Evolutionary conservation across 2,113 vertebrate genomes (phyloP), one percentile per base, ranked within the genome.

Genomic region (Cyanoramphus novaezelandiae): DNA sequence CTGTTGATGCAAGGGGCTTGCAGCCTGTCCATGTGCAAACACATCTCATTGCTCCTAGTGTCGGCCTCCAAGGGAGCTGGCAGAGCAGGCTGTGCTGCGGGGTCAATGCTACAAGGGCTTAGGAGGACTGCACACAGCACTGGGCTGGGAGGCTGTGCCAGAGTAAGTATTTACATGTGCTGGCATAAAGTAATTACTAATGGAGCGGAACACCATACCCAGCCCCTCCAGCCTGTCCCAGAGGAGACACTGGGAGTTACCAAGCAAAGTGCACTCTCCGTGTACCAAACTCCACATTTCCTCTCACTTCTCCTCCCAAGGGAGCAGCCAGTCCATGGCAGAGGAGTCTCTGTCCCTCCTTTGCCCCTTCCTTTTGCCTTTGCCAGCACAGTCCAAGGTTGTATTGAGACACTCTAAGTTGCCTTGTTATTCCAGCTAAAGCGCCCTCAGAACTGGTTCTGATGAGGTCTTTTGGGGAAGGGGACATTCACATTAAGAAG

Each of bases 101-200:
- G 93, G 90, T 81, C 93, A 86, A 5, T 1, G 2, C 82, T 74
- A 8, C 59, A 7, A 20, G 9, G 3, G 63, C 53, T 84, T 86
- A 2, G 1, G 23, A 74, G 76, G 82, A 18, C 76, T 90, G 82
- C 50, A 25, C 35, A 7, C 88, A 95, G 79, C 63, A 29, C 52
- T 74, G 65, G 67, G 47, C 88, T 65, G 92, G 65, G 86, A 93
- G 75, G 44, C 72, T 28, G 18, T 93, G 95, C 88, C 93, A 96
- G 95, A 96, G 68, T 92, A 91, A 93, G 86, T 93, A 92, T 96
- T 96, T 93, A 92, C 86, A 88, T 92, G 72, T 92, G 86, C 96
- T 95, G 95, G 93, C 88, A 93, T 84, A 81, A 95, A 92, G 76
- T 77, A 86, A 90, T 96, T 79, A 53, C 92, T 94, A 94, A 94